Evolutionary conservation across 2,113 vertebrate genomes (phyloP), one percentile per base, ranked within the genome.

Genomic region (Tympanuchus pallidicinctus): DNA sequence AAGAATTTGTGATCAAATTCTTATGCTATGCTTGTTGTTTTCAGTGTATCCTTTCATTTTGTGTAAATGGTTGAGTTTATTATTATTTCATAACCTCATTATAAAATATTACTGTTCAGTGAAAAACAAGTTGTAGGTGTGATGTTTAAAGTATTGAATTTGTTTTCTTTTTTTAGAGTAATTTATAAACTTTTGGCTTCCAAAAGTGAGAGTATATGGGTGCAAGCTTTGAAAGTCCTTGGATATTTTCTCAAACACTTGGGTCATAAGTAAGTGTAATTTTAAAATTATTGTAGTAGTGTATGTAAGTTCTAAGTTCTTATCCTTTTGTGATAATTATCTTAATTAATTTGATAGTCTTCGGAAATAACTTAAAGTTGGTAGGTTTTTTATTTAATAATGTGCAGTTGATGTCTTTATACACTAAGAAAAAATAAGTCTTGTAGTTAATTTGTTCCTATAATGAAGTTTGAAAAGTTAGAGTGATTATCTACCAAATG

Each of bases 241-340:
- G 99, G 99, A 71, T 99, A 99, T 97, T 99, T 99, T 97, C 98
- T 99, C 89, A 99, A 99, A 96, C 99, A 99, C 95, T 97, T 99
- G 95, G 99, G 99, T 88, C 99, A 99, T 97, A 99, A 99, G 99
- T 99, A 98, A 99, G 99, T 99, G 42, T 56, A 13, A 1, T 56
- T 90, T 90, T 13, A 71, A 89, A 67, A 38, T 76, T 47, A n/a
- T 61, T 71, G 4, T 36, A 22, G 15, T 64, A 3, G 0, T 34
- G 2, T 45, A 32, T 57, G 74, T 56, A 88, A 67, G 2, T 50
- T 93, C 17, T 71, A 16, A 60, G 27, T 66, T 69, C 2, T 16
- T 79, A 6, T 48, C 12, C 47, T 89, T 93, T 59, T 85, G 25
- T 93, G 22, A 24, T 56, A 7, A 63, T 59, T 78, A 27, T 11